A percentile compares a stretch with the other conserved stretches of the same genome.
Conservation (phyloP, 2,888 invertebrate species). For the Tetragonula carbonaria region DNA sequence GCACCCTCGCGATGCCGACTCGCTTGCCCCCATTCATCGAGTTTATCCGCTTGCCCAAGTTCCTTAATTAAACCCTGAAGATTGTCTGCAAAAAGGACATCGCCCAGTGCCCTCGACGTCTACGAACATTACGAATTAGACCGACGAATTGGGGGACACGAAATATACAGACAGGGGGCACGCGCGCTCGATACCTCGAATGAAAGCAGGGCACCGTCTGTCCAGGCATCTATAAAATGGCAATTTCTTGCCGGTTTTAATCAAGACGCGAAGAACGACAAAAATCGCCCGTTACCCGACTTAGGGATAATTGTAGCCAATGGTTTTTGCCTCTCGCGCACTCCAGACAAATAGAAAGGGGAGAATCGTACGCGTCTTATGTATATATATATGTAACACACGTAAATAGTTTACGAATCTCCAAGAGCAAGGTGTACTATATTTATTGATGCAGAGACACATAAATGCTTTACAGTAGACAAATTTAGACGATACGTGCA, state of each 20-base stretch:
- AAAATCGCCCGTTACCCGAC: constrained; percentile 22
- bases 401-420: no score
- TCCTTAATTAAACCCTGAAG: constrained; percentile 84
- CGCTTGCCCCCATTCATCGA: constrained; percentile 78
- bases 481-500: no score
- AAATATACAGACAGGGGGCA: constrained; percentile 54
- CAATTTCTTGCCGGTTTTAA: constrained; percentile 71
- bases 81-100: constrained; percentile 83
- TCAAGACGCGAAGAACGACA: constrained; percentile 59
- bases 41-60: constrained; percentile 81
- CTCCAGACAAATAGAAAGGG: background rate
- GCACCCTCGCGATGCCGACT: constrained; percentile 37
- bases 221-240: constrained; percentile 63
- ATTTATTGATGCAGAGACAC: no score
- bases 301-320: constrained; percentile 30
- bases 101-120: constrained; percentile 70
- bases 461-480: no score
- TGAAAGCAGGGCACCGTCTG: constrained; percentile 61
- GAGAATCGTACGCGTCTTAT: background rate
- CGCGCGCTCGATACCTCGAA: constrained; percentile 25
- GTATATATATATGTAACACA: no score
- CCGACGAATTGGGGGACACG: constrained; percentile 53
- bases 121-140: constrained; percentile 66
- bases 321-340: constrained; percentile 33
- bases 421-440: no score